Evolutionary conservation across 2,888 invertebrate genomes (phyloP).

Genomic region (Hybos culiciformis): DNA sequence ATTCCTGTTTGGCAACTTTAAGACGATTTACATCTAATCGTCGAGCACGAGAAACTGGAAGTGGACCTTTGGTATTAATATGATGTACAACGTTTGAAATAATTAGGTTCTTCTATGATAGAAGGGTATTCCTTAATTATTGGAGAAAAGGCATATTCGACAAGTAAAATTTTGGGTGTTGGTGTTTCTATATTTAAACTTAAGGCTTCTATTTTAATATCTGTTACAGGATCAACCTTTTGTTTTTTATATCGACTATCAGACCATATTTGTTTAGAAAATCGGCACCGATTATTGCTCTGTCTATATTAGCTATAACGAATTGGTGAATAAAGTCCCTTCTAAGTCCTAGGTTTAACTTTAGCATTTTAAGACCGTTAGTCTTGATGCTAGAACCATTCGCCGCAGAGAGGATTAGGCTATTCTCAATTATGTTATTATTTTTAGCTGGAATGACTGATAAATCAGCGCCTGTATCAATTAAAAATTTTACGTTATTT

Average conservation of each 20-base stretch:
- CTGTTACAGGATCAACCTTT: background rate
- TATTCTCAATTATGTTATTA: no score
- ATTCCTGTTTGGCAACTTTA: conserved; percentile 3
- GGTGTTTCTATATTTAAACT: background rate
- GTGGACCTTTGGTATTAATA: background rate
- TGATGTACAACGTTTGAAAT: background rate
- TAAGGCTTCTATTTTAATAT: background rate
- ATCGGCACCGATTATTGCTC: conserved; percentile 6
- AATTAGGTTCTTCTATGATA: background rate
- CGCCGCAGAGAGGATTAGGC: no score
- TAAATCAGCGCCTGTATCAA: background rate
- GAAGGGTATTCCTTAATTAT: background rate
- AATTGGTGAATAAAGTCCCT: conserved; percentile 2
- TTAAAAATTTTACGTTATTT: background rate
- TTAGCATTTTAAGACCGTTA: conserved; percentile 5
- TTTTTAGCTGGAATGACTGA: background rate
- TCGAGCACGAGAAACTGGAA: background rate
- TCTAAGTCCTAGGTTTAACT: conserved; percentile 5
- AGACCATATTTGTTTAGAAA: conserved; percentile 8
- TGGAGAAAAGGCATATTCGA: background rate
- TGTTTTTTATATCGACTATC: conserved; percentile 2
- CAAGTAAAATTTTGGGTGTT: background rate
- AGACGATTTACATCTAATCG: background rate
- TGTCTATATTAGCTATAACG: conserved; percentile 1
- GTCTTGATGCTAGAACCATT: conserved; percentile 4